These are phyloP conservation scores for Girardia tigrina DNA, from an alignment of 2,888 invertebrate species.

Conservation along the genomic window DNA sequence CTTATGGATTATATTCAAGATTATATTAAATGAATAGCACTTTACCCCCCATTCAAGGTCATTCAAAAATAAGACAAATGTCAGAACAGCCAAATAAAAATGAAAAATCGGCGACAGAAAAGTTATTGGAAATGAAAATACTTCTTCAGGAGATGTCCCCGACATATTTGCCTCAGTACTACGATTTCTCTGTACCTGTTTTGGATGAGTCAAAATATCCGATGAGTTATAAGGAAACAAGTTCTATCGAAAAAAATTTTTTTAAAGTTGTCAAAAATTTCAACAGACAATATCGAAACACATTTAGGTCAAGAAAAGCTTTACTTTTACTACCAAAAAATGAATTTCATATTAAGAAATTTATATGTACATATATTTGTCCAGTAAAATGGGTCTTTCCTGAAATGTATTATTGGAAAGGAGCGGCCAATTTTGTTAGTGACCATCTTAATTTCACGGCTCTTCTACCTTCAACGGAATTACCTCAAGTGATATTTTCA, in stretches of 20 bases:
- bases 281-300: background rate
- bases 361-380: slow-evolving; percentile 69
- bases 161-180: background rate
- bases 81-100: too few species aligned
- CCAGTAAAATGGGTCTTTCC: slow-evolving; percentile 64
- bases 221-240: background rate
- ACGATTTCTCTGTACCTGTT: background rate
- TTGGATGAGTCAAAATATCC: background rate
- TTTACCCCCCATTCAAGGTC: too few species aligned
- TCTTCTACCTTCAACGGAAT: slow-evolving; percentile 53
- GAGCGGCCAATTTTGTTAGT: slow-evolving; percentile 62
- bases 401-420: slow-evolving; percentile 62
- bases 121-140: background rate
- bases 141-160: background rate
- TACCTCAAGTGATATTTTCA: slow-evolving; percentile 53
- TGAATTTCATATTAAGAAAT: slow-evolving; percentile 58
- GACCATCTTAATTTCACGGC: slow-evolving; percentile 66
- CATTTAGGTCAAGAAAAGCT: slow-evolving; percentile 1
- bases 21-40: too few species aligned
- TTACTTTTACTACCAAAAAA: slow-evolving; percentile 1
- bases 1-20: too few species aligned
- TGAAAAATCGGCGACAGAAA: background rate
- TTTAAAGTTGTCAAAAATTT: slow-evolving; percentile 9
- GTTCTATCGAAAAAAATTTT: background rate
- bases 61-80: too few species aligned